These are phyloP conservation scores for Abrostola triplasia DNA, from an alignment of 2,888 invertebrate species.

Conservation along the genomic window DNA sequence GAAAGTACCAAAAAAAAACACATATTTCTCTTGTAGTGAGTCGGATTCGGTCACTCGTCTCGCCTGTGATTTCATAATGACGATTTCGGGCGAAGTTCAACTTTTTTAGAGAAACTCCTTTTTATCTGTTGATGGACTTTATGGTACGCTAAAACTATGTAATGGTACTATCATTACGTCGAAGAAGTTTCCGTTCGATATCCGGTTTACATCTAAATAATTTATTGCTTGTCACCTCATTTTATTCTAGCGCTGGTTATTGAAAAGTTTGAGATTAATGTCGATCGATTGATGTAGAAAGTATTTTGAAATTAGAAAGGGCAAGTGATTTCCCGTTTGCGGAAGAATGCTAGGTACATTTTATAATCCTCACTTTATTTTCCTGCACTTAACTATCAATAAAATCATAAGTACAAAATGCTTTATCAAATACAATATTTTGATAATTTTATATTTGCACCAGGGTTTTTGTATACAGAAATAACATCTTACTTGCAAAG, in stretches of 20 bases:
- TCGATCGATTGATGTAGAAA: background rate
- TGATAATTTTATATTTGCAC: no score
- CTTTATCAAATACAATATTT: no score
- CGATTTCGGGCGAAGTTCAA: slow-evolving; percentile 43
- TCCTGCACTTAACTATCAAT: no score
- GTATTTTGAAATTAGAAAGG: background rate
- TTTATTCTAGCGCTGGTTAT: background rate
- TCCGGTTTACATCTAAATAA: slow-evolving; percentile 7
- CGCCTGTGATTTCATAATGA: slow-evolving; percentile 60
- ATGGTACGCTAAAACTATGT: slow-evolving; percentile 20
- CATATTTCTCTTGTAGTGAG: slow-evolving; percentile 38
- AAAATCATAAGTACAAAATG: no score
- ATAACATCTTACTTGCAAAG: no score
- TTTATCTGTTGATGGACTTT: slow-evolving; percentile 15
- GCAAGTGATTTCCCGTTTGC: background rate
- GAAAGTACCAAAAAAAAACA: slow-evolving; percentile 51
- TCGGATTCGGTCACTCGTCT: slow-evolving; percentile 47
- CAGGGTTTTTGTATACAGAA: no score
- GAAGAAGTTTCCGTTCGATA: slow-evolving; percentile 20
- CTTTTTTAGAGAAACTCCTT: slow-evolving; percentile 48
- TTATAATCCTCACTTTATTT: no score
- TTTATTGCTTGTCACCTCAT: background rate
- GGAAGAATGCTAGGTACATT: no score
- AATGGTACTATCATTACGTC: slow-evolving; percentile 19
- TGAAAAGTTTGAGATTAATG: background rate